Conservation (phyloP, 1,140 invertebrate genomes). For the Eupristina koningsbergeri region DNA sequence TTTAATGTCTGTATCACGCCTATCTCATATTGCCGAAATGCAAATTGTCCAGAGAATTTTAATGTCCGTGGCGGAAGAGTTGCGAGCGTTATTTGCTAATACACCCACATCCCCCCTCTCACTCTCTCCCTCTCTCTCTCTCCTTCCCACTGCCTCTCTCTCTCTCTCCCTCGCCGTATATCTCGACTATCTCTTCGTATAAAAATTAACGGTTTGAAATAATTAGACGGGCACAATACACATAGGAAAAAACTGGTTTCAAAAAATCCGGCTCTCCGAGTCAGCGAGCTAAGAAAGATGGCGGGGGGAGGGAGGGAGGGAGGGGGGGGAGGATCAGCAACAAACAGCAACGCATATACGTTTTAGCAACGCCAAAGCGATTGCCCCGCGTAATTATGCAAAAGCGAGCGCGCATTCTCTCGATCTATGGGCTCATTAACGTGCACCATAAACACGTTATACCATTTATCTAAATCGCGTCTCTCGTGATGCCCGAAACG, state of each 20-base stretch:
- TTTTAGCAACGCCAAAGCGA: constrained; percentile 14
- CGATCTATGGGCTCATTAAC: constrained; percentile 50
- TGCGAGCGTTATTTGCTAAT: constrained; percentile 31
- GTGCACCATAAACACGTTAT: constrained; percentile 41
- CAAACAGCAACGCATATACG: too few species aligned
- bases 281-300: not conserved
- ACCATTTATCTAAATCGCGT: constrained; percentile 48
- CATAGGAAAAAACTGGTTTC: constrained; percentile 28
- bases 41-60: constrained; percentile 41
- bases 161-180: too few species aligned
- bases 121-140: too few species aligned
- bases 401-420: constrained; percentile 25
- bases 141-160: too few species aligned
- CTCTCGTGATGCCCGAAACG: constrained; percentile 35
- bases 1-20: constrained; percentile 49
- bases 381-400: constrained; percentile 43
- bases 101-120: constrained; percentile 35
- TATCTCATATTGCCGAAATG: constrained; percentile 47
- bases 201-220: constrained; percentile 43
- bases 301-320: too few species aligned
- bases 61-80: not conserved
- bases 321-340: too few species aligned
- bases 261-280: constrained; percentile 22
- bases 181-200: constrained; percentile 24
- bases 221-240: constrained; percentile 25